phyloP scores from a whole-genome alignment of 2,113 vertebrate genomes.

The Turnix velox region DNA sequence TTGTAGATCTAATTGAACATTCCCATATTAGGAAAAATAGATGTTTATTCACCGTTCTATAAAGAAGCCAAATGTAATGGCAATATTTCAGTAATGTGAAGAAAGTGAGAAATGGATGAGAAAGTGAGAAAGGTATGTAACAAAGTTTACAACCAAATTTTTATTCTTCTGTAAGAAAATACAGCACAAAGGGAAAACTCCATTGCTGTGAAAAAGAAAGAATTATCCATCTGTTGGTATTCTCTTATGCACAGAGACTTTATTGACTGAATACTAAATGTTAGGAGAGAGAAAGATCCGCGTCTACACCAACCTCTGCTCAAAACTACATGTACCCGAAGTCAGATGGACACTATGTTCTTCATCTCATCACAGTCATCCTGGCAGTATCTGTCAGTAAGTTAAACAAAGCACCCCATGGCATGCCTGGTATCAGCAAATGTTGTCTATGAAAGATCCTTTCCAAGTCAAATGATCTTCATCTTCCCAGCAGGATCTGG shows the following conservation, averaged over 20 bases:
- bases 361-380: not conserved
- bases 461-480: not conserved
- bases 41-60: not conserved
- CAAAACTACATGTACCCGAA: accelerated
- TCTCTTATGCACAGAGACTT: not conserved
- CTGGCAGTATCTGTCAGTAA: not conserved
- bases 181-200: not conserved
- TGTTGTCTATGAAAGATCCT: not conserved
- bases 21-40: not conserved
- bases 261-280: not conserved
- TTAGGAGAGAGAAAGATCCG: accelerated
- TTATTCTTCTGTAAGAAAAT: not conserved
- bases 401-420: not conserved
- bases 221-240: not conserved
- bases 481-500: not conserved
- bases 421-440: not conserved
- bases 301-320: not conserved
- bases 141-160: not conserved
- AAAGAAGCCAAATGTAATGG: not conserved
- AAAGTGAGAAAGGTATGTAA: not conserved
- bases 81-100: not conserved
- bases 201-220: not conserved
- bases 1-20: not conserved
- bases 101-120: not conserved
- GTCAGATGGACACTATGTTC: not conserved